phyloP scores from a whole-genome alignment of 2,888 invertebrate genomes.

The Parapristionchus giblindavisi region DNA sequence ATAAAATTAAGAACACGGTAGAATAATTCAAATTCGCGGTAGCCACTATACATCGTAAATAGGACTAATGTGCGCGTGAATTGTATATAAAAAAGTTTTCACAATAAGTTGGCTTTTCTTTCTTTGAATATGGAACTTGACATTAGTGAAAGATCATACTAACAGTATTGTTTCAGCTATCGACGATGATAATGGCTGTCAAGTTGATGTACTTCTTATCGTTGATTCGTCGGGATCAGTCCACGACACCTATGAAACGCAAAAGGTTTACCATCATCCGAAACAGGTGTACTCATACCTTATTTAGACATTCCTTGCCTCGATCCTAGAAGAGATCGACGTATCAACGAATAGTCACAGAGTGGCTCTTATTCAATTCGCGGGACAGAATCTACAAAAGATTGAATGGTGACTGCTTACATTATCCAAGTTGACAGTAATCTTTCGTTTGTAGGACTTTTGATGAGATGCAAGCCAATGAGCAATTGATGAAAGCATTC shows the following conservation, averaged over 20 bases:
- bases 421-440: constrained; percentile 43
- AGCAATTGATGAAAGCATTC: constrained; percentile 60
- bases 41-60: no score
- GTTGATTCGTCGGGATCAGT: constrained; percentile 67
- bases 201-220: constrained; percentile 63
- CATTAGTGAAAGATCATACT: background rate
- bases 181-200: constrained; percentile 44
- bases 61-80: no score
- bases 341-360: constrained; percentile 49
- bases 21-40: no score
- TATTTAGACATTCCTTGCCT: constrained; percentile 48
- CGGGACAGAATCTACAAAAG: constrained; percentile 66
- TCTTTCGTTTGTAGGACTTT: constrained; percentile 41
- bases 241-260: constrained; percentile 60
- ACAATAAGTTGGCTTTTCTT: no score
- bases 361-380: constrained; percentile 66
- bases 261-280: no score
- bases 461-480: constrained; percentile 50
- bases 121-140: no score
- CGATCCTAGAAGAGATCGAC: constrained; percentile 50
- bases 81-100: no score
- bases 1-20: no score
- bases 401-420: constrained; percentile 57
- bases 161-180: background rate
- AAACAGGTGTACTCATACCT: background rate